Percentiles rank a stretch among this genome's conserved stretches.
These are phyloP conservation scores for Hypsopygia costalis DNA, from an alignment of 2,888 invertebrate genomes.

Conservation along the genomic window DNA sequence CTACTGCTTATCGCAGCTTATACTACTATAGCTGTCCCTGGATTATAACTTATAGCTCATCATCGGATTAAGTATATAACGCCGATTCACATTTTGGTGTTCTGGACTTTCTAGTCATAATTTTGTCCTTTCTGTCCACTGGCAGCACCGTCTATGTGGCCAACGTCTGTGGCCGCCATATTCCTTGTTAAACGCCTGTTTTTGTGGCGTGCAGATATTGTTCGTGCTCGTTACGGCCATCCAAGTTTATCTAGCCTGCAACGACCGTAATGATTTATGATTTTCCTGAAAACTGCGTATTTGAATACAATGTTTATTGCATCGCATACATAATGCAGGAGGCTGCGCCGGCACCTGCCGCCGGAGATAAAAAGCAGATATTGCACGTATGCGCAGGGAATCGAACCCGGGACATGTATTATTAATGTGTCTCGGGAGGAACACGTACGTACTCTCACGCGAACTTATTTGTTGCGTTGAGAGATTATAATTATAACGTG, in stretches of 20 bases:
- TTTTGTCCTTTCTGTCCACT: no score
- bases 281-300: constrained; percentile 18
- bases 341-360: constrained; percentile 15
- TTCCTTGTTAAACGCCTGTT: background rate
- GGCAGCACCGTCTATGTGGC: no score
- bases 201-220: background rate
- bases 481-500: no score
- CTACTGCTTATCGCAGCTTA: no score
- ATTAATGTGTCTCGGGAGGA: constrained; percentile 11
- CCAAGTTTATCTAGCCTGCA: constrained; percentile 1
- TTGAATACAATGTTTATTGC: constrained; percentile 36
- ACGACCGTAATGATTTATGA: constrained; percentile 12
- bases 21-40: no score
- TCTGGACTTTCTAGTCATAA: no score
- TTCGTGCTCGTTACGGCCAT: background rate
- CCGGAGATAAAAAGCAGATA: constrained; percentile 17
- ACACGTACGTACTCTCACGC: no score
- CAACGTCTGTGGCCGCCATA: background rate
- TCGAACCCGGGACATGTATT: constrained; percentile 14
- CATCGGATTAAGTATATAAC: no score
- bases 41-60: no score
- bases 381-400: constrained; percentile 9
- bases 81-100: no score
- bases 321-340: constrained; percentile 26
- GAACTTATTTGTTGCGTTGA: no score